These are phyloP conservation scores for Dendrocincla fuliginosa DNA, from an alignment of 2,797 vertebrate genomes.

Conservation along the genomic window DNA sequence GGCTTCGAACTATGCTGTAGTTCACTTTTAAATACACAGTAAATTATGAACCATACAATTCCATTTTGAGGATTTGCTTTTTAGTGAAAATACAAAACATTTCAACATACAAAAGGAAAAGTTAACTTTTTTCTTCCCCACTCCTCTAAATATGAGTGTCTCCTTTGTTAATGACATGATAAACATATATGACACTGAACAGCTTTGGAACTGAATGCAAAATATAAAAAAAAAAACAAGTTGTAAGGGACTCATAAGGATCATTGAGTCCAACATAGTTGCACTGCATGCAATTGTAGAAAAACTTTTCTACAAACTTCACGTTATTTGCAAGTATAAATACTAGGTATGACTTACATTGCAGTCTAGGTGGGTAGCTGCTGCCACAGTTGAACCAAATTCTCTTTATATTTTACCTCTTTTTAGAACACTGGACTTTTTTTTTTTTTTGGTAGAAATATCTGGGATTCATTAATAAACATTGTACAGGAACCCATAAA, in stretches of 20 bases:
- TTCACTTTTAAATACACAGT: neutral
- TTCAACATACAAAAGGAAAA: neutral
- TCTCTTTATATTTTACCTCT: neutral
- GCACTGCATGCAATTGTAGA: neutral
- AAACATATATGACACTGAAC: neutral
- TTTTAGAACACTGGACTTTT: neutral
- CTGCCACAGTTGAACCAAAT: neutral
- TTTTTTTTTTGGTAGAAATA: neutral
- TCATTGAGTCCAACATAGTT: neutral
- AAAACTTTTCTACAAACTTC: neutral
- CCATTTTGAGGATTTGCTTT: neutral
- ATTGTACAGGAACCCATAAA: conserved; percentile 29
- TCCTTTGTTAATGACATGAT: neutral
- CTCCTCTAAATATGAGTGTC: neutral
- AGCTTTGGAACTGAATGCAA: neutral
- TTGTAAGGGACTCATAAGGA: neutral
- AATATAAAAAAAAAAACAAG: neutral
- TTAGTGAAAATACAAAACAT: neutral
- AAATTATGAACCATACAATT: neutral
- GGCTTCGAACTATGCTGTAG: neutral
- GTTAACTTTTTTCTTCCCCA: fast-evolving
- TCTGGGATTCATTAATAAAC: conserved; percentile 33
- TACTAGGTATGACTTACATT: neutral
- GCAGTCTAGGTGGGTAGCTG: neutral
- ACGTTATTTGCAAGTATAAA: neutral